phyloP scores from a whole-genome alignment of 2,888 invertebrate species.

The Noctua janthe region DNA sequence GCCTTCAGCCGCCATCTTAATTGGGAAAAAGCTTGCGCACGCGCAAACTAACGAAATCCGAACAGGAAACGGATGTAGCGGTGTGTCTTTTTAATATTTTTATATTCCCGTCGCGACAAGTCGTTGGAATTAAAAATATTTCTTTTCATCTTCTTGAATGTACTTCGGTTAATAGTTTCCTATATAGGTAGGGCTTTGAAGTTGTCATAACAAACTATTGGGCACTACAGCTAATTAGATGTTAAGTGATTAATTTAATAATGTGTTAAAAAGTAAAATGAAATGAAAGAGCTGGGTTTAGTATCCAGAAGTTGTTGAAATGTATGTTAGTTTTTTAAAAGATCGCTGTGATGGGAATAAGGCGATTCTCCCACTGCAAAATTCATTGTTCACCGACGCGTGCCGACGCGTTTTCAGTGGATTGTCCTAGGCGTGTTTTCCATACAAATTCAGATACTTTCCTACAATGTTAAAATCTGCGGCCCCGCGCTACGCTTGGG shows the following conservation, averaged over 20 bases:
- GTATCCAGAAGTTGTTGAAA: not conserved
- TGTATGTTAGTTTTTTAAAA: not conserved
- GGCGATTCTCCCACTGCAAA: too few relatives aligned
- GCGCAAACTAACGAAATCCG: slow-evolving; percentile 73
- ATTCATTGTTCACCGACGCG: too few relatives aligned
- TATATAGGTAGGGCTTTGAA: slow-evolving; percentile 79
- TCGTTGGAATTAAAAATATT: slow-evolving; percentile 85
- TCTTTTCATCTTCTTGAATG: slow-evolving; percentile 83
- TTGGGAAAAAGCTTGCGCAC: slow-evolving; percentile 75
- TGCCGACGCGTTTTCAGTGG: too few relatives aligned
- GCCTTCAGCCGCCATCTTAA: slow-evolving; percentile 73
- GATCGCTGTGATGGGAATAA: not conserved
- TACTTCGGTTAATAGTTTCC: slow-evolving; percentile 77
- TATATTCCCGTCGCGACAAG: slow-evolving; percentile 81
- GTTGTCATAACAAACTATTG: slow-evolving; percentile 73
- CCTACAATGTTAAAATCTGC: too few relatives aligned
- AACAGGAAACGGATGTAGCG: slow-evolving; percentile 88
- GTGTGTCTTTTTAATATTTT: slow-evolving; percentile 87
- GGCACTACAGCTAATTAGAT: slow-evolving; percentile 65
- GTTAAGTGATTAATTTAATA: slow-evolving; percentile 64
- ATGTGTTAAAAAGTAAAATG: not conserved
- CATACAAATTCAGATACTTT: too few relatives aligned
- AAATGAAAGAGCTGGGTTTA: not conserved
- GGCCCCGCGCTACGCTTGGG: too few relatives aligned
- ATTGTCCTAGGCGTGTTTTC: too few relatives aligned